Evolutionary conservation across 2,113 vertebrate genomes (phyloP).

Genomic region (Lucifuga dentata): DNA sequence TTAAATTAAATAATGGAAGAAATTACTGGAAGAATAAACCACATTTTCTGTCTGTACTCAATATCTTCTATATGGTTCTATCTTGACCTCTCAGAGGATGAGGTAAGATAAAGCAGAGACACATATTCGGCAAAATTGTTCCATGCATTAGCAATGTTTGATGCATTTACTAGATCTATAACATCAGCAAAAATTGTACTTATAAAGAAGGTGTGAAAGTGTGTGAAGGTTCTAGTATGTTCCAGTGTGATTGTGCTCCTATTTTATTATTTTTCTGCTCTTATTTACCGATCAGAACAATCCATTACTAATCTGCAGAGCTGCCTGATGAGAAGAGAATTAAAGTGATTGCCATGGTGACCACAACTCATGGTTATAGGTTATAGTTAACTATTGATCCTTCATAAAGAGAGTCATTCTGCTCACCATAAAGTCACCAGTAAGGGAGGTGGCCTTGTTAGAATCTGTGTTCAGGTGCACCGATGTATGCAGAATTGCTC

Average conservation of each 20-base stretch:
- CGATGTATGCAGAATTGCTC: constrained; percentile 13
- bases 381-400: constrained; percentile 53
- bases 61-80: background rate
- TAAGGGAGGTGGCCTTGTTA: background rate
- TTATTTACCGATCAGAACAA: constrained; percentile 7
- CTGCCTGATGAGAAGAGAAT: constrained; percentile 23
- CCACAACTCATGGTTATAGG: constrained; percentile 19
- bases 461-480: background rate
- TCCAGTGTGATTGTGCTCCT: background rate
- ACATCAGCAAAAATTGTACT: too few relatives aligned
- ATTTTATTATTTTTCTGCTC: background rate
- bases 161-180: background rate
- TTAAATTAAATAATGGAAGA: constrained; percentile 15
- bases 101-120: background rate
- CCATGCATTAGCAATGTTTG: too few relatives aligned
- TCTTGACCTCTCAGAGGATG: background rate
- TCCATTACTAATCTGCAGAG: constrained; percentile 18
- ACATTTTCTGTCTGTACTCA: background rate
- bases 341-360: constrained; percentile 20
- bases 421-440: constrained; percentile 11
- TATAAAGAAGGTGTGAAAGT: too few relatives aligned
- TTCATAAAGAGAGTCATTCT: constrained; percentile 11
- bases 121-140: background rate
- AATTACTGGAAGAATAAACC: constrained; percentile 24
- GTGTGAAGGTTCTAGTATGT: too few relatives aligned